Percentiles rank a stretch among this genome's conserved stretches.
Evolutionary conservation across 2,113 vertebrate genomes (phyloP).

Genomic region (crab-eating macaque (Macaca fascicularis)): T2T-MFA8v1.1 NC_088381.1:90217501-90218000

Average conservation of each 20-base stretch:
- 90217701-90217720: background rate
- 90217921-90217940: background rate
- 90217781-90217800: slow-evolving; percentile 34
- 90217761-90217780: slow-evolving; percentile 1
- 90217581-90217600: background rate
- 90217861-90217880: background rate
- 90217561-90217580: background rate
- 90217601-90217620: too few relatives aligned
- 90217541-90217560: background rate
- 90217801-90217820: background rate
- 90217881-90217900: background rate
- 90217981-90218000: background rate
- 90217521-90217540: too few relatives aligned
- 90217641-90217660: background rate
- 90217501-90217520: background rate
- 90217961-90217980: background rate
- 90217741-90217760: background rate
- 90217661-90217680: background rate
- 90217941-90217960: background rate
- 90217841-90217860: background rate
- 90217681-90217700: background rate
- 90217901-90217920: background rate
- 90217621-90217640: background rate
- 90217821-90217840: background rate
- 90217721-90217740: slow-evolving; percentile 16